Conservation (phyloP, 2,888 invertebrate genomes). For the Drosophila meridiana region DNA sequence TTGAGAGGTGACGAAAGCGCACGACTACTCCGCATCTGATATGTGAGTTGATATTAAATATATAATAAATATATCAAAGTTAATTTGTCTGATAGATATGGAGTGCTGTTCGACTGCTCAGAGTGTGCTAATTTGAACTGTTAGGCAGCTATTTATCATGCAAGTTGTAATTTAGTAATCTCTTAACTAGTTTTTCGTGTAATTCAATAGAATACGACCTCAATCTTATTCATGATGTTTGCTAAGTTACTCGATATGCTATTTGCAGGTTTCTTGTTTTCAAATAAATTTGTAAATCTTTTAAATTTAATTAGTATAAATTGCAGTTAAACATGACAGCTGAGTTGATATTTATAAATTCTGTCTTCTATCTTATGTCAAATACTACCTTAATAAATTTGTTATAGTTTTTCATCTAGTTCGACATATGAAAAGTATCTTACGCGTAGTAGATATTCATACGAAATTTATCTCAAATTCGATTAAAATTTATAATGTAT, state of each 20-base stretch:
- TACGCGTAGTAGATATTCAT: too few relatives aligned
- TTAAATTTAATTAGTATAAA: neutral
- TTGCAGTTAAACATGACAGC: neutral
- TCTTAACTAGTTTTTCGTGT: neutral
- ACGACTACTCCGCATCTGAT: neutral
- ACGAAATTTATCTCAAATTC: too few relatives aligned
- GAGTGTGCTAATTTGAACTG: too few relatives aligned
- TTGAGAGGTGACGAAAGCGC: slow-evolving; percentile 4
- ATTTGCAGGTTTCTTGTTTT: neutral
- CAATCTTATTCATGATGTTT: neutral
- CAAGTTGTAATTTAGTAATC: neutral
- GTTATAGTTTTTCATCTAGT: neutral
- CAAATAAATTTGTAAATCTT: neutral
- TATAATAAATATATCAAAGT: slow-evolving; percentile 5
- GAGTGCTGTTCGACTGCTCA: neutral
- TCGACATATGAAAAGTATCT: too few relatives aligned
- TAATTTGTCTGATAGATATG: neutral
- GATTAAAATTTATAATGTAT: too few relatives aligned
- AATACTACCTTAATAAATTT: neutral
- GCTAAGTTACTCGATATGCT: neutral
- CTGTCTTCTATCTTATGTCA: neutral
- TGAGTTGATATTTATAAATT: neutral
- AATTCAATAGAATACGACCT: neutral
- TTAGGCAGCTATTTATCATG: neutral
- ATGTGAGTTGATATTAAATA: neutral